Evolutionary conservation across 2,113 vertebrate genomes (phyloP).

Genomic region (Gallinago media): DNA sequence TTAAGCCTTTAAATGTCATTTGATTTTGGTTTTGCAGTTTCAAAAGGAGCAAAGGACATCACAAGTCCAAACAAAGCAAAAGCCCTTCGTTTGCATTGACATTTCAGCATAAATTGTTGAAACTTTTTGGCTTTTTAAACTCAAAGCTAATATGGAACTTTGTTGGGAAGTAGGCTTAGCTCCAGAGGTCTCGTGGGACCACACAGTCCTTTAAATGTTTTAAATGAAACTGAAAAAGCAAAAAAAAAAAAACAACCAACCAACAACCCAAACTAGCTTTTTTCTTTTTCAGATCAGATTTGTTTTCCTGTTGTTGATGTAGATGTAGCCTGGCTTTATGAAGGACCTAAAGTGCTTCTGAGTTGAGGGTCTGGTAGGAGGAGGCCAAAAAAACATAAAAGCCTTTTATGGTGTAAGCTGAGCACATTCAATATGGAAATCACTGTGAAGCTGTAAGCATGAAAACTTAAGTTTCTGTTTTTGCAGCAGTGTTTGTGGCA

Average conservation of each 20-base stretch:
- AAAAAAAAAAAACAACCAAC: neutral
- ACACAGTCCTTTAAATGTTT: neutral
- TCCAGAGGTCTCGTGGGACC: neutral
- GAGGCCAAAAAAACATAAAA: neutral
- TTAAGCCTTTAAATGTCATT: slow-evolving; percentile 18
- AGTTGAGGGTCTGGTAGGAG: neutral
- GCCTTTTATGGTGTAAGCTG: neutral
- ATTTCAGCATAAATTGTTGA: neutral
- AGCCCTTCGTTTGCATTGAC: neutral
- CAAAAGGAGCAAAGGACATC: neutral
- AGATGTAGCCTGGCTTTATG: neutral
- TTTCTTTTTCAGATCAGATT: neutral
- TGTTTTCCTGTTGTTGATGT: neutral
- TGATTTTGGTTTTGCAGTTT: slow-evolving; percentile 5
- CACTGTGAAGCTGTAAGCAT: neutral
- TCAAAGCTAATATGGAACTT: neutral
- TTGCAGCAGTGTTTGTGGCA: neutral
- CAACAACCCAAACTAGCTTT: accelerated
- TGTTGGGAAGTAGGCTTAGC: neutral
- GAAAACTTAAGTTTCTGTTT: neutral
- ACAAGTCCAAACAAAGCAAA: neutral
- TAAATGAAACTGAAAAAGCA: neutral
- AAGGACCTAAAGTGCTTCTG: neutral
- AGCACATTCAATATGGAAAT: neutral
- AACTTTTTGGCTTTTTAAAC: neutral